Evolutionary conservation across 2,888 invertebrate genomes (phyloP).

Genomic region (Meta bourneti): DNA sequence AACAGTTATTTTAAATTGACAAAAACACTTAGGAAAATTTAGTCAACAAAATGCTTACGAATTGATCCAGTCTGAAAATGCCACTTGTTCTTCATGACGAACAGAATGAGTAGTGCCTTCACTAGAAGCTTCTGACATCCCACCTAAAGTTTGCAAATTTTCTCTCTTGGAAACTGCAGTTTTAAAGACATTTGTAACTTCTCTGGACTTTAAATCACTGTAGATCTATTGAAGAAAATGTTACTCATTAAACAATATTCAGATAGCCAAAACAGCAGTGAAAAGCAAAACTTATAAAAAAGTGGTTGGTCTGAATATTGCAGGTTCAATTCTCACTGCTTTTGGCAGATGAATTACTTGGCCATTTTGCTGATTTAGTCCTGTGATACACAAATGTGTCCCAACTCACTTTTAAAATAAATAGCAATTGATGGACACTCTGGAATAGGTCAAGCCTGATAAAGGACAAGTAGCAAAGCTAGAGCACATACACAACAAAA

Average conservation of each 20-base stretch:
- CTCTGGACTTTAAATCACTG: constrained; percentile 91
- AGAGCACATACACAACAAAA: too few relatives aligned
- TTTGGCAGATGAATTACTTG: too few relatives aligned
- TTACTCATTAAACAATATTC: neutral
- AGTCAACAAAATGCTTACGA: constrained; percentile 79
- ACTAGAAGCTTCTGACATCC: constrained; percentile 95
- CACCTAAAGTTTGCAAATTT: constrained; percentile 94
- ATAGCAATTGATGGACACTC: too few relatives aligned
- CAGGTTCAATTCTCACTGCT: too few relatives aligned
- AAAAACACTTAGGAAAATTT: neutral
- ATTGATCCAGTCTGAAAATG: constrained; percentile 99
- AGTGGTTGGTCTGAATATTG: too few relatives aligned
- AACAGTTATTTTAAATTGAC: neutral
- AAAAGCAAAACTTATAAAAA: neutral
- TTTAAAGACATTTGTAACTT: constrained; percentile 95
- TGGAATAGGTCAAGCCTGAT: too few relatives aligned
- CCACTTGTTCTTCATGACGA: constrained; percentile 95
- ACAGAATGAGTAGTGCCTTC: constrained; percentile 98
- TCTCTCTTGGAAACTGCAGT: constrained; percentile 94
- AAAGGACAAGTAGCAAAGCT: too few relatives aligned
- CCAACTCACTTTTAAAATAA: too few relatives aligned
- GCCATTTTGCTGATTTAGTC: too few relatives aligned
- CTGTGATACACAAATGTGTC: too few relatives aligned
- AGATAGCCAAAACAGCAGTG: neutral
- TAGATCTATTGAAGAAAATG: constrained; percentile 84